Conservation (phyloP, 2,797 vertebrate species). For the Intellagama lesueurii region DNA sequence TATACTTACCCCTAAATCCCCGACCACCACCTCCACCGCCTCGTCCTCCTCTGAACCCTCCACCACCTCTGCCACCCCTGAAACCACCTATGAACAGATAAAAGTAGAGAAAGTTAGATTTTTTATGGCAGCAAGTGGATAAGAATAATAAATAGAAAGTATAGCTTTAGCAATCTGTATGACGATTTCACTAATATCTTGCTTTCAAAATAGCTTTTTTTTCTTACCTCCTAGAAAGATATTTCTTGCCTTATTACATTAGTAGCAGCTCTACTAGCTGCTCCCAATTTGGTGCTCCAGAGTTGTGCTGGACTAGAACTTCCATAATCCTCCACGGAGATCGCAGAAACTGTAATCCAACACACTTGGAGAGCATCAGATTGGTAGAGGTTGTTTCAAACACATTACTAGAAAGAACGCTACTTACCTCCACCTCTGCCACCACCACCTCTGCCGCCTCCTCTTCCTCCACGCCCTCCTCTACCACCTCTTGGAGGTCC, state of each 20-base stretch:
- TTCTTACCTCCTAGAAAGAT: neutral
- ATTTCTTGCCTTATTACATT: neutral
- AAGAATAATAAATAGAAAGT: rapidly evolving
- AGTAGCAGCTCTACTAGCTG: neutral
- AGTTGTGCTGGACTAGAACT: neutral
- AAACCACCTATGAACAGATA: conserved; percentile 84
- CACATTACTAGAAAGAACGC: neutral
- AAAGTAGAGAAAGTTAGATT: conserved; percentile 6
- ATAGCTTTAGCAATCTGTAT: neutral
- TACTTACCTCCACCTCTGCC: conserved; percentile 74
- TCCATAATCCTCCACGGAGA: neutral
- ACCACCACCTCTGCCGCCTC: conserved; percentile 79
- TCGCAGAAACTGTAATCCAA: neutral
- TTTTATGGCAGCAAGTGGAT: neutral
- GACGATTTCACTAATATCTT: neutral
- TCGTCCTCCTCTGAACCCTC: conserved; percentile 85
- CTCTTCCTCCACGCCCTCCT: conserved; percentile 85
- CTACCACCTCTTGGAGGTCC: conserved; percentile 90
- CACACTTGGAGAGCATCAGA: neutral
- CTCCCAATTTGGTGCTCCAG: neutral
- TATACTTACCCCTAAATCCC: conserved; percentile 89
- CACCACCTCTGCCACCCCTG: conserved; percentile 87
- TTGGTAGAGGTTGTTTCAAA: neutral
- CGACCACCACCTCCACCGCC: conserved; percentile 83
- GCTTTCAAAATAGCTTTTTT: neutral